phyloP scores from a whole-genome alignment of 2,113 vertebrate genomes.

The Oncorhynchus mykiss region DNA sequence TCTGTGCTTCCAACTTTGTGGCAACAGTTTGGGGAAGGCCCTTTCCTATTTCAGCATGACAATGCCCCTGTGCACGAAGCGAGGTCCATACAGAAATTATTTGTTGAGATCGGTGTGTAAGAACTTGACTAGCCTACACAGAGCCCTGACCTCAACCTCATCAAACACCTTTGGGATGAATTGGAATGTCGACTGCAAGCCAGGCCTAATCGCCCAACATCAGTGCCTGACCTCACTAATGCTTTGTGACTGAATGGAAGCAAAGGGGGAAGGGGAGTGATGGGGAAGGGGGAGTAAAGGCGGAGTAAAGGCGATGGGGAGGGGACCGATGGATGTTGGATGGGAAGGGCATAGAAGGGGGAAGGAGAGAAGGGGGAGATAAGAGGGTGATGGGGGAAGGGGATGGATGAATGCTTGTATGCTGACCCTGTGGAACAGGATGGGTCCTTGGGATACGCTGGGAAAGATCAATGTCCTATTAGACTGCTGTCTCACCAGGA shows the following conservation, averaged over 20 bases:
- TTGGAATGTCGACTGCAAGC: no score
- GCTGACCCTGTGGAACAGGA: constrained; percentile 31
- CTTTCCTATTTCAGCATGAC: no score
- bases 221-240: no score
- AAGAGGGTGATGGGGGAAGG: constrained; percentile 26
- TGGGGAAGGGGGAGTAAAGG: constrained; percentile 1
- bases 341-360: neutral
- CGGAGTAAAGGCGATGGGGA: constrained; percentile 7
- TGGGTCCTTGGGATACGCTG: constrained; percentile 45
- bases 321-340: neutral
- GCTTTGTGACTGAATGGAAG: constrained; percentile 29
- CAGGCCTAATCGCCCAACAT: no score
- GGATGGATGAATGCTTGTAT: constrained; percentile 20
- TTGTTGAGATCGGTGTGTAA: no score
- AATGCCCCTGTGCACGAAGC: no score
- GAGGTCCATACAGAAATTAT: no score
- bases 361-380: constrained; percentile 11
- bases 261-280: constrained; percentile 34
- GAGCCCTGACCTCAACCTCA: no score
- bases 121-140: no score
- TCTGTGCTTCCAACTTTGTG: no score
- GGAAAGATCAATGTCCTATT: constrained; percentile 63
- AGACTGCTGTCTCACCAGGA: constrained; percentile 46
- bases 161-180: no score
- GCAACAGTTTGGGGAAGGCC: no score